phyloP scores from a whole-genome alignment of 2,797 vertebrate genomes.

The Siniperca undulata region DNA sequence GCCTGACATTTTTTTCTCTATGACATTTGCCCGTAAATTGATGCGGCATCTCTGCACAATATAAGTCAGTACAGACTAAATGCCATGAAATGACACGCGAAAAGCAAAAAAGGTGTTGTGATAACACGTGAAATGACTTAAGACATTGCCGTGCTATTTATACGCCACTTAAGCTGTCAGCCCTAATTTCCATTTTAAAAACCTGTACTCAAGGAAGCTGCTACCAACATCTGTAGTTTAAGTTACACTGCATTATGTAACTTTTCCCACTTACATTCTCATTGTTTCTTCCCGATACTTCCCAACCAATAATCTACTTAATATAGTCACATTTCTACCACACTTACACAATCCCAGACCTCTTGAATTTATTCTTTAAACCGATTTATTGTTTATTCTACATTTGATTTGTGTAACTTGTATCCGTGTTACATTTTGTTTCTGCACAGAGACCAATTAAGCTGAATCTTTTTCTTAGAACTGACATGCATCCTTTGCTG shows the following conservation, averaged over 20 bases:
- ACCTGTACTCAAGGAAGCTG: neutral
- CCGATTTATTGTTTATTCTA: neutral
- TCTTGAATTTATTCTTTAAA: neutral
- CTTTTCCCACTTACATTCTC: neutral
- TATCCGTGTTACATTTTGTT: neutral
- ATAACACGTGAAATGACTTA: too few relatives aligned
- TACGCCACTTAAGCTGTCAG: too few relatives aligned
- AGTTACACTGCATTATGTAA: neutral
- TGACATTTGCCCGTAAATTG: too few relatives aligned
- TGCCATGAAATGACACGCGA: too few relatives aligned
- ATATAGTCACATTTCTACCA: neutral
- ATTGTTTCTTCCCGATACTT: neutral
- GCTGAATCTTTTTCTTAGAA: neutral
- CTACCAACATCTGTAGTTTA: too few relatives aligned
- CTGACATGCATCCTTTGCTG: neutral
- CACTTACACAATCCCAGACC: neutral
- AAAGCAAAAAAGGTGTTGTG: too few relatives aligned
- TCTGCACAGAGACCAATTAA: neutral
- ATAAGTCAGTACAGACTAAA: too few relatives aligned
- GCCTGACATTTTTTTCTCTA: too few relatives aligned
- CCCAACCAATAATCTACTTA: neutral
- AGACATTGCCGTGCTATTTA: too few relatives aligned
- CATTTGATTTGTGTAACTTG: neutral
- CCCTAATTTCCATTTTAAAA: neutral
- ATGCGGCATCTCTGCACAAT: too few relatives aligned